Evolutionary conservation across 2,797 vertebrate genomes (phyloP), one percentile per base, ranked within the genome.

Genomic region (Cossypha niveicapilla): DNA sequence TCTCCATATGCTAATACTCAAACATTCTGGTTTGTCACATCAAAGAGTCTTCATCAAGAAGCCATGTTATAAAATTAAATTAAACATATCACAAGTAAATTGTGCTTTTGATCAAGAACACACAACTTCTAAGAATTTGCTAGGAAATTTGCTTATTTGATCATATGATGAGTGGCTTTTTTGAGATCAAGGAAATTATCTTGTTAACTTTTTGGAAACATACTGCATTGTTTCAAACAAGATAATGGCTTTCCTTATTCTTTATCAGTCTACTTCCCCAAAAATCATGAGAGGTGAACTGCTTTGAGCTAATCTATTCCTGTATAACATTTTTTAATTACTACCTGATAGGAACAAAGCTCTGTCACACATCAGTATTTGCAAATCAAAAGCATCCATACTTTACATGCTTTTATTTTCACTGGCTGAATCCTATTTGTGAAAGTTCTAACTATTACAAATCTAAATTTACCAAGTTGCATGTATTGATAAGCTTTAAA

Each of bases 121-220:
- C 10, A 7, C 37, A 92, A 56, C 88, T 95, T 96, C 93, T 96
- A 85, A 90, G 95, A 86, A 85, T 96, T 91, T 61, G 60, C 37
- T 72, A 80, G 62, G 75, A 90, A 93, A 84, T 66, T 56, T 62
- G 32, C 76, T 96, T 96, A 90, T 94, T 91, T 94, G 91, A 96
- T 96, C 94, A 77, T 25, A 96, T 16, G 78, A 80, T 80, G 83
- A 94, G 74, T 94, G 66, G 83, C 34, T 90, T 90, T 82, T 92
- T 73, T 77, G 78, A 92, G 93, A 96, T 95, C 93, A 97, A 96
- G 92, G 44, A 91, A 95, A 92, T 94, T 86, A 96, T 93, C 89
- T 84, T 94, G 91, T 94, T 94, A 95, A 87, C 61, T 92, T 96
- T 91, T 87, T 72, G 12, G 81, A 89, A 91, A 90, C 2, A 3